A percentile compares a stretch with the other conserved stretches of the same genome.
These are phyloP conservation scores for Arothron firmamentum DNA, from an alignment of 2,113 vertebrate species.

Conservation along the genomic window DNA sequence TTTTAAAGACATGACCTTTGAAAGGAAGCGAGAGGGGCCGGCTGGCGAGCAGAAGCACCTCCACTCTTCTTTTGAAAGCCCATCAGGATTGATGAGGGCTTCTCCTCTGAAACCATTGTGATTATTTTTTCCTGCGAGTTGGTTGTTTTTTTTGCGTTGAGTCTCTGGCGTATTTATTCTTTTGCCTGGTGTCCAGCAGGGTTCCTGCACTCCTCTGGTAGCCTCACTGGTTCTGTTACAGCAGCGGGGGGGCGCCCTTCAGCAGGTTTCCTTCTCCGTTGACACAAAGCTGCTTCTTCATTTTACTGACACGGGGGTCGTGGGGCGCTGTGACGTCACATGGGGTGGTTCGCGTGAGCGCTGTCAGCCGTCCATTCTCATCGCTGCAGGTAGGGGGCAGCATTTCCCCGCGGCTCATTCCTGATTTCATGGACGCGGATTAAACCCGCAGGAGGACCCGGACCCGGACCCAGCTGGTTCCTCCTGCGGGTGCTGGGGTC, in stretches of 20 bases:
- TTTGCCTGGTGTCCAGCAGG: slow-evolving; percentile 46
- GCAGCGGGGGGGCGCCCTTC: slow-evolving; percentile 14
- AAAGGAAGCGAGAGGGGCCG: background rate
- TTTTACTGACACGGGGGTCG: background rate
- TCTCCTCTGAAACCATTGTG: slow-evolving; percentile 40
- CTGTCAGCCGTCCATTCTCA: slow-evolving; percentile 40
- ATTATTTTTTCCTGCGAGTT: slow-evolving; percentile 30
- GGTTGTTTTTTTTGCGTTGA: slow-evolving; percentile 43
- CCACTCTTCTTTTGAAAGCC: slow-evolving; percentile 1
- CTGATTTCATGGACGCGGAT: no score
- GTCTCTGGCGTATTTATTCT: slow-evolving; percentile 62
- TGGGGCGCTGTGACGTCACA: background rate
- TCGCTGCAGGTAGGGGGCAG: no score
- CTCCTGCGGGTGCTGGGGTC: no score
- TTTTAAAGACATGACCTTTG: slow-evolving; percentile 16
- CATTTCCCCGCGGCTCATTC: no score
- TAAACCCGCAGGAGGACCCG: no score
- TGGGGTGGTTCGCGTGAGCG: no score
- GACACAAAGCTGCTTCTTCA: slow-evolving; percentile 35
- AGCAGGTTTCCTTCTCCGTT: slow-evolving; percentile 1
- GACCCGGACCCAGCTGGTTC: no score
- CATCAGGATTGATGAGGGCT: slow-evolving; percentile 52
- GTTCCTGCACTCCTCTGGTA: slow-evolving; percentile 13
- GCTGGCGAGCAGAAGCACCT: no score
- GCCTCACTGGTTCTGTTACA: slow-evolving; percentile 52